Percentiles rank a stretch among this genome's conserved stretches.
Conservation (phyloP, 2,113 vertebrate genomes). For the Bos javanicus region DNA sequence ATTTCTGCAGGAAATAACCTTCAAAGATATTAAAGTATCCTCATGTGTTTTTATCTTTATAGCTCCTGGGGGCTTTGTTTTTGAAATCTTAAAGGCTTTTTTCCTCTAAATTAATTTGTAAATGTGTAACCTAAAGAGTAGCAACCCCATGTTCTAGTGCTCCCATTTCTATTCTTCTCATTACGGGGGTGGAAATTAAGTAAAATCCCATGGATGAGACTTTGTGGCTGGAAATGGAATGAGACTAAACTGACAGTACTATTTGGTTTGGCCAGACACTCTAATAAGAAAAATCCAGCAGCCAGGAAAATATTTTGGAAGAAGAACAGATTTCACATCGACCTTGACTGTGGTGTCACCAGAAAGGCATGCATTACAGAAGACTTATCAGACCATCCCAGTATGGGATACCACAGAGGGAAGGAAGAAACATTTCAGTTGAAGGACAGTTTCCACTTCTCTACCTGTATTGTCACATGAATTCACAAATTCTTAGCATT, state of each 20-base stretch:
- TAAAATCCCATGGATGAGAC: background rate
- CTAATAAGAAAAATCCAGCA: conserved; percentile 16
- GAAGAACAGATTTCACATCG: conserved; percentile 3
- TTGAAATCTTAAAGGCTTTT: background rate
- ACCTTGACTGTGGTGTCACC: background rate
- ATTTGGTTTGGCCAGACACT: conserved; percentile 40
- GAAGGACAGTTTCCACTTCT: background rate
- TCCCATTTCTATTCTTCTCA: background rate
- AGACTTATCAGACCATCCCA: background rate
- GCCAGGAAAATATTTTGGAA: conserved; percentile 42
- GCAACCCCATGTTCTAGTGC: background rate
- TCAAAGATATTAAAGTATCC: background rate
- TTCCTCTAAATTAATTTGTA: background rate
- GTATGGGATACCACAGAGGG: background rate
- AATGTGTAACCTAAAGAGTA: background rate
- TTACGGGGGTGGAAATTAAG: background rate
- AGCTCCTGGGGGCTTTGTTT: background rate
- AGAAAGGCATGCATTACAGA: conserved; percentile 19
- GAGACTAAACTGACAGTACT: background rate
- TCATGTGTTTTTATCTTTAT: background rate
- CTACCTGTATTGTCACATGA: background rate
- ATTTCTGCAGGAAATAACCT: conserved; percentile 72
- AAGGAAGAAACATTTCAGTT: background rate
- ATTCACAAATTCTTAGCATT: background rate
- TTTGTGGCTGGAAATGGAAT: background rate